A percentile compares a stretch with the other conserved stretches of the same genome.
Evolutionary conservation across 35 echinoderm and acorn worm species (phyloP).

Genomic region (Ptychodera flava): DNA sequence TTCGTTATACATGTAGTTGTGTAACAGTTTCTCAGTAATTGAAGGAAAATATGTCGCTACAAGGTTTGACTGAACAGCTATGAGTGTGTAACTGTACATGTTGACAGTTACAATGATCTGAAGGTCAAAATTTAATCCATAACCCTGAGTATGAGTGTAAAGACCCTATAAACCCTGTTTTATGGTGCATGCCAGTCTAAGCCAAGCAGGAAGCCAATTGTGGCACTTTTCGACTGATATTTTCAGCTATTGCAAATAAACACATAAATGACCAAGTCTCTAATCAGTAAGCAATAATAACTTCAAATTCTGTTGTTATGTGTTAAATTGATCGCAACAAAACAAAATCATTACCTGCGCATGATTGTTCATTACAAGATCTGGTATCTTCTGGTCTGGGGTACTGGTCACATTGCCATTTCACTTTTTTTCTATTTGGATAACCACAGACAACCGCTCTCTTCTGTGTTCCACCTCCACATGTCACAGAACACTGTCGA

Average conservation of each 20-base stretch:
- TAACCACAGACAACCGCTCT: neutral
- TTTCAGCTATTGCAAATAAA: neutral
- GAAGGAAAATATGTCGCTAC: no score
- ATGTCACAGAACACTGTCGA: neutral
- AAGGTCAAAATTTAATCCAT: no score
- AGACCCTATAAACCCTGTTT: no score
- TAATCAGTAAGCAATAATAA: neutral
- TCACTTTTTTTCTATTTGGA: neutral
- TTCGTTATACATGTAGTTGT: no score
- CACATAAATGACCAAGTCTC: neutral
- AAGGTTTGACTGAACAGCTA: no score
- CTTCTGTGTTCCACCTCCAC: conserved; percentile 11
- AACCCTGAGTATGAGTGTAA: no score
- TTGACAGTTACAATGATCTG: no score
- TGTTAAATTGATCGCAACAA: neutral
- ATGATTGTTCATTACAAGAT: neutral
- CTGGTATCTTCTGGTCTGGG: neutral
- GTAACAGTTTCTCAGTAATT: no score
- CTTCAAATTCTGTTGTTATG: neutral
- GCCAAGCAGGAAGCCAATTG: no score
- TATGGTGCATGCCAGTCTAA: no score
- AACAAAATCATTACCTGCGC: neutral
- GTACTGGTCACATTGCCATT: neutral
- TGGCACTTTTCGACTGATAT: neutral
- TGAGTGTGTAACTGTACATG: no score